These are phyloP conservation scores for Lasioglossum villosulum DNA, from an alignment of 2,888 invertebrate species.

Conservation along the genomic window DNA sequence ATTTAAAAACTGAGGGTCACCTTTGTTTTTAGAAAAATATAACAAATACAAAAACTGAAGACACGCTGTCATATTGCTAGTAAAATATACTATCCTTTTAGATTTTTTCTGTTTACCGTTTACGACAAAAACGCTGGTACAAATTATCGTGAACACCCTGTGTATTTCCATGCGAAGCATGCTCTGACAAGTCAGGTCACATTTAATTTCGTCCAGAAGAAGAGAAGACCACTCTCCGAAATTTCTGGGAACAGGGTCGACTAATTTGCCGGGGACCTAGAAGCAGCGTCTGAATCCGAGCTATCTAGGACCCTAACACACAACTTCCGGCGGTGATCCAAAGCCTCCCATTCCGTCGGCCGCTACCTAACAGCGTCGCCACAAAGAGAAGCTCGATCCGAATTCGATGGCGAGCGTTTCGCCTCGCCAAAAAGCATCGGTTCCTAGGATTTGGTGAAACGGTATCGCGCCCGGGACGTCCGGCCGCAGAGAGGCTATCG, in stretches of 20 bases:
- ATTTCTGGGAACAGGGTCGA: background rate
- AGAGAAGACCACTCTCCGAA: background rate
- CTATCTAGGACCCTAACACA: background rate
- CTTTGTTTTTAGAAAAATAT: no score
- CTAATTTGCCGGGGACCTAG: background rate
- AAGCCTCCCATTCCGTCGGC: background rate
- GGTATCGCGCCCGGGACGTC: background rate
- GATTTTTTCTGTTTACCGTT: no score
- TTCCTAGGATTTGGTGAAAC: background rate
- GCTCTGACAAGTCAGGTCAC: no score
- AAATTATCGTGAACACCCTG: no score
- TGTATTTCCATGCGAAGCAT: no score
- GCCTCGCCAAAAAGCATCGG: slow-evolving; percentile 3
- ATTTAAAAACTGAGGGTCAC: no score
- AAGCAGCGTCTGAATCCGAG: background rate
- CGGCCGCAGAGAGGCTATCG: slow-evolving; percentile 9
- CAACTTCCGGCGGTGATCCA: background rate
- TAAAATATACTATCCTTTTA: no score
- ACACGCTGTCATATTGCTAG: no score
- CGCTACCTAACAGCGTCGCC: background rate
- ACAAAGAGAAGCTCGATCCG: background rate
- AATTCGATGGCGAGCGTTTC: background rate
- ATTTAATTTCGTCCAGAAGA: background rate
- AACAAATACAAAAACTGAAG: no score
- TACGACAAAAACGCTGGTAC: no score